Evolutionary conservation across 2,888 invertebrate species (phyloP).

Genomic region (Mesoligia furuncula): DNA sequence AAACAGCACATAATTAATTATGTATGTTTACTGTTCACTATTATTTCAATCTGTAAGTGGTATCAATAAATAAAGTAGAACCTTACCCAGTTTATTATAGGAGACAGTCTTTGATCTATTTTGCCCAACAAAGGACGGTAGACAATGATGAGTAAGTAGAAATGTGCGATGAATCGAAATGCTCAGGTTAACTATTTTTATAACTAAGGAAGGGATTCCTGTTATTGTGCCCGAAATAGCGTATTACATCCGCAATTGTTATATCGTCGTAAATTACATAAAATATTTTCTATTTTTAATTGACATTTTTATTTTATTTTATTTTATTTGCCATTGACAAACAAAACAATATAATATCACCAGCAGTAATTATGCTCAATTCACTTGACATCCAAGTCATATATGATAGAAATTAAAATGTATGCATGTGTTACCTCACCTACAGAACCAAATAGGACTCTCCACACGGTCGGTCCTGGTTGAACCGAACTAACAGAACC

Average conservation of each 20-base stretch:
- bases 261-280: not conserved
- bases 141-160: not conserved
- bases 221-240: not conserved
- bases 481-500: not conserved
- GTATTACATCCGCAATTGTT: not conserved
- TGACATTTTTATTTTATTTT: no score
- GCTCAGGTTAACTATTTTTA: not conserved
- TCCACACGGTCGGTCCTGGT: not conserved
- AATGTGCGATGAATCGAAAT: not conserved
- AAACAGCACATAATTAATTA: not conserved
- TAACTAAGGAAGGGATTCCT: not conserved
- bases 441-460: not conserved
- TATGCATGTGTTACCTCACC: not conserved
- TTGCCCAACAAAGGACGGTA: not conserved
- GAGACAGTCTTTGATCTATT: not conserved
- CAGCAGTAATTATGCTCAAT: not conserved
- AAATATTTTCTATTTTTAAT: not conserved
- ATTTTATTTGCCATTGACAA: not conserved
- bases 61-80: no score
- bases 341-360: no score
- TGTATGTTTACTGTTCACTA: not conserved
- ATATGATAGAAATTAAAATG: not conserved
- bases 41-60: no score
- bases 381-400: not conserved
- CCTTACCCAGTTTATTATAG: not conserved